Base-by-base conservation (phyloP, 2,888 invertebrate species). In the Lepeophtheirus nordmannii region DNA sequence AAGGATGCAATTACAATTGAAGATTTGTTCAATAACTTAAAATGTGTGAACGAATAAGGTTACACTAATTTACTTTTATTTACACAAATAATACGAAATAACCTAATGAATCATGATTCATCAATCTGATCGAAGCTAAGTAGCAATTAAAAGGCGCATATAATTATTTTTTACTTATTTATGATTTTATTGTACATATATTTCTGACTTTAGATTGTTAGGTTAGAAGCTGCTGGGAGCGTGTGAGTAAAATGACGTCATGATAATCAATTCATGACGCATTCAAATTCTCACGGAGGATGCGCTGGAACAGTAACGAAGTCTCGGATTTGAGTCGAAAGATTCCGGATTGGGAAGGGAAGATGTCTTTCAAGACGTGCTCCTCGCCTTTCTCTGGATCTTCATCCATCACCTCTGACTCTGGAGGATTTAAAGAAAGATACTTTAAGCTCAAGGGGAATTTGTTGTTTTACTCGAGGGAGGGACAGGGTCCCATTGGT, bases 261-360 rank as follows among this genome's bases (percentile, higher is more conserved):
- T 46, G 30, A 2, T 5, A 30, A 30, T 2, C 3, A 7, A 30
- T 2, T 30, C 3, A 30, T 30, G 30, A 30, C 30, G 30, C 30
- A 30, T 5, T 30, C 30, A 30, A n/a, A 5, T 30, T 30, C 30
- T 30, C 30, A 30, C 3, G 30, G 30, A 8, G 8, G 53, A 46
- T 46, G 53, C 53, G 53, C 53, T 46, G 53, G 53, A 46, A 46
- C 17, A 46, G 53, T 17, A 46, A 46, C 53, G 53, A 46, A 17
- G 17, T 46, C 2, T 17, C 17, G 53, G 53, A 46, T 46, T 46
- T n/a, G 14, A 46, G 53, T 46, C 53, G 8, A n/a, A 14, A 46
- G 17, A 17, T 46, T 17, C 53, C 53, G 5, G 53, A 46, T 17
- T 46, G 53, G 53, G 53, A 46, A 17, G 53, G 53, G 53, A 46